phyloP scores from a whole-genome alignment of 1,140 invertebrate species.

The Lepidostoma basale region DNA sequence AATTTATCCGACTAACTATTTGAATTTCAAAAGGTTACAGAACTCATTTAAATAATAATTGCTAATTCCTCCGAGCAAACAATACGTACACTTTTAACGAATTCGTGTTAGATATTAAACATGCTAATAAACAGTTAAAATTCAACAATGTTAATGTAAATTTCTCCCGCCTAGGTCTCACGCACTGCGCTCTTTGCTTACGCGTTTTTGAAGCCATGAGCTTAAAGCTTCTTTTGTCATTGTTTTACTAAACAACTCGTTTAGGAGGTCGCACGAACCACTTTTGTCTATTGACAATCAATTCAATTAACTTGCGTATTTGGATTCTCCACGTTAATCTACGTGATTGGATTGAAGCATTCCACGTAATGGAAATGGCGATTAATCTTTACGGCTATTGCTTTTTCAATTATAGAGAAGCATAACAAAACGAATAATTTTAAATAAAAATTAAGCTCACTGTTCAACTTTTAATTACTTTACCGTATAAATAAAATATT shows the following conservation, averaged over 20 bases:
- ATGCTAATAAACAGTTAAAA: slow-evolving; percentile 39
- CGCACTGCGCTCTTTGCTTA: slow-evolving; percentile 34
- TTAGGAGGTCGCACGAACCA: background rate
- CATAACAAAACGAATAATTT: no score
- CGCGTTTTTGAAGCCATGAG: slow-evolving; percentile 22
- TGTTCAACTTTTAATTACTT: no score
- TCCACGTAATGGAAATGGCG: no score
- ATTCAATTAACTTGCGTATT: no score
- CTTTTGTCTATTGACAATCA: no score
- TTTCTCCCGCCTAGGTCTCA: slow-evolving; percentile 35
- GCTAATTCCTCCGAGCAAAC: slow-evolving; percentile 19
- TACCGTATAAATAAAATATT: no score
- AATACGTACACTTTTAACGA: slow-evolving; percentile 27
- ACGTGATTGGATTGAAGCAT: no score
- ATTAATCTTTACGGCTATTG: no score
- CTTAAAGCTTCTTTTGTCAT: slow-evolving; percentile 41
- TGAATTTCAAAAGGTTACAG: slow-evolving; percentile 14
- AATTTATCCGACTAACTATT: slow-evolving; percentile 10
- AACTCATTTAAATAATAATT: slow-evolving; percentile 29
- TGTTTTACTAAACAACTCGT: slow-evolving; percentile 20
- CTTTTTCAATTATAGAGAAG: no score
- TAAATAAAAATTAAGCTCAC: no score
- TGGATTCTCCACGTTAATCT: no score
- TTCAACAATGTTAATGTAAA: slow-evolving; percentile 43
- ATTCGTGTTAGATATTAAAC: slow-evolving; percentile 31